Conservation (phyloP, 2,113 vertebrate species). For the Fulmarus glacialis region DNA sequence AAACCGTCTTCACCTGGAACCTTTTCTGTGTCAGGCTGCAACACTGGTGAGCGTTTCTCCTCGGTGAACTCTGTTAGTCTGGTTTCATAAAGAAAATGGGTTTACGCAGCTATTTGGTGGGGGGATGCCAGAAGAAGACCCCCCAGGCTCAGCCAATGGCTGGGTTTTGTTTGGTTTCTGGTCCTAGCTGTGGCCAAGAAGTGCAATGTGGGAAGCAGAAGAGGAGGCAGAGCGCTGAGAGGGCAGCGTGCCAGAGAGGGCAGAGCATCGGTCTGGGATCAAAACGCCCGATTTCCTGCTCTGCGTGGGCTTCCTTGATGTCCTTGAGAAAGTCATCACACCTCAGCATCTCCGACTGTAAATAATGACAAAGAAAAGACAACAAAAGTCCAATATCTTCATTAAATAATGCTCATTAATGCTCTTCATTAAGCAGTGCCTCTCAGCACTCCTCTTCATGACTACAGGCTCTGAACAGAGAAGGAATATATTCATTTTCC, state of each 20-base stretch:
- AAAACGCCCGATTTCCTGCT: not conserved
- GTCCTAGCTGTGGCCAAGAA: not conserved
- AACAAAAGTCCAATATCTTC: not conserved
- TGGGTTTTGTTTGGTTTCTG: not conserved
- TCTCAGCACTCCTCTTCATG: not conserved
- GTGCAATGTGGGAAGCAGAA: not conserved
- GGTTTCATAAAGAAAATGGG: not conserved
- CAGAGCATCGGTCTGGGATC: not conserved
- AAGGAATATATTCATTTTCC: not conserved
- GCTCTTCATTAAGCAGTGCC: not conserved
- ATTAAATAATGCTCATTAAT: not conserved
- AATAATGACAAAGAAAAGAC: not conserved
- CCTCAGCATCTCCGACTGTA: not conserved
- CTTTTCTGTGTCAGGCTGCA: not conserved
- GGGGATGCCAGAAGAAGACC: not conserved
- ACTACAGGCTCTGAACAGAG: not conserved
- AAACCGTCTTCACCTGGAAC: not conserved
- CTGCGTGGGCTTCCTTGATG: not conserved
- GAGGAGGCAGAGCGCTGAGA: not conserved
- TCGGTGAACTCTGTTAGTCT: fast-evolving
- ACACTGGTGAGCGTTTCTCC: not conserved
- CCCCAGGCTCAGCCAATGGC: not conserved
- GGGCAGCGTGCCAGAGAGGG: not conserved
- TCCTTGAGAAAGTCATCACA: not conserved
- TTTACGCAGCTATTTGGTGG: not conserved